phyloP scores from a whole-genome alignment of 2,888 invertebrate species.

The Pyrrhosoma nymphula region DNA sequence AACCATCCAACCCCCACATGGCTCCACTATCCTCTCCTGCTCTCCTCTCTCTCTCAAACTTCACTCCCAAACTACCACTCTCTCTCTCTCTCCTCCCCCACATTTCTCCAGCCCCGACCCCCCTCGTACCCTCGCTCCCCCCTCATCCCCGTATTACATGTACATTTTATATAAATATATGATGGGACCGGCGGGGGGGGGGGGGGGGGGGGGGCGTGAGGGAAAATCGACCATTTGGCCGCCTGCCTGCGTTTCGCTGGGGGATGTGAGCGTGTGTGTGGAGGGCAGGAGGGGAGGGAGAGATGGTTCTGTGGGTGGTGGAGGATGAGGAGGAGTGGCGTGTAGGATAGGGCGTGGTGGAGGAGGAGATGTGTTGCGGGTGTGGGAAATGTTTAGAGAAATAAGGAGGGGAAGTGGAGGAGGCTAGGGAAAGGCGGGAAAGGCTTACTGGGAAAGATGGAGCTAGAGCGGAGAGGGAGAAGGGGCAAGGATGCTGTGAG shows the following conservation, averaged over 20 bases:
- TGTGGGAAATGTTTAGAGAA: background rate
- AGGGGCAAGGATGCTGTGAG: background rate
- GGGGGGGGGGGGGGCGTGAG: conserved; percentile 69
- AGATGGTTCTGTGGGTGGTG: background rate
- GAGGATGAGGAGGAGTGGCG: background rate
- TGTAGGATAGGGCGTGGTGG: background rate
- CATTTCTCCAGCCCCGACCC: conserved; percentile 70
- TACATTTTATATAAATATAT: conserved; percentile 76
- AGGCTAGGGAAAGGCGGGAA: background rate
- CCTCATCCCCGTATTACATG: conserved; percentile 74
- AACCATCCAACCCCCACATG: background rate
- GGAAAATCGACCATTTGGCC: conserved; percentile 71
- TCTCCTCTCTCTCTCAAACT: too few species aligned
- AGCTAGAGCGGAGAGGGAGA: background rate
- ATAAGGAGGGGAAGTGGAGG: background rate
- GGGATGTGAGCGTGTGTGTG: conserved; percentile 8
- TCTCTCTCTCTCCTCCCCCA: background rate
- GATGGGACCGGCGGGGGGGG: conserved; percentile 70
- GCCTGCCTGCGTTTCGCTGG: conserved; percentile 35
- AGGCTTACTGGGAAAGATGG: background rate
- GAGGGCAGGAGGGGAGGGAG: background rate
- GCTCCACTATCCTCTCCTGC: background rate
- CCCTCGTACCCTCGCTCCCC: too few species aligned
- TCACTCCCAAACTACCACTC: background rate
- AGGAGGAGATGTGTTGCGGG: background rate